A percentile compares a stretch with the other conserved stretches of the same genome.
Conservation (phyloP, 2,113 vertebrate genomes). For the Microcebus murinus region DNA sequence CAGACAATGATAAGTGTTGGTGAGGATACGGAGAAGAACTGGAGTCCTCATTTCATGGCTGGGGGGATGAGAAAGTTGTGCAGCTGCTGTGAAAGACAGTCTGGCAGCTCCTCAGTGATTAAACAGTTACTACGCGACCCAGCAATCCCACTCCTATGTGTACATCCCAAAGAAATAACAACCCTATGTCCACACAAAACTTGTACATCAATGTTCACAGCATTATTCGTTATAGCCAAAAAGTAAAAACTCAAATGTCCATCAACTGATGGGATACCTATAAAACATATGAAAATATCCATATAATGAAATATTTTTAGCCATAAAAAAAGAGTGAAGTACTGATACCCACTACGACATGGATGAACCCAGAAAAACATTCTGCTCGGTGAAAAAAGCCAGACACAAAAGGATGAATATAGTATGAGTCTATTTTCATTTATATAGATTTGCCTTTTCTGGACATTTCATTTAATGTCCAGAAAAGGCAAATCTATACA, state of each 20-base stretch:
- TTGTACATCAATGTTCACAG: neutral
- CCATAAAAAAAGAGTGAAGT: neutral
- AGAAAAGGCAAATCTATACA: neutral
- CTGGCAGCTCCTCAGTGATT: neutral
- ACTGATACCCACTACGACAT: neutral
- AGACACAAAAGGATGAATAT: neutral
- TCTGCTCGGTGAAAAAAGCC: neutral
- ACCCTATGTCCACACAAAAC: neutral
- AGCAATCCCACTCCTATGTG: neutral
- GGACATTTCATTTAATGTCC: neutral
- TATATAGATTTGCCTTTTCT: too few species aligned
- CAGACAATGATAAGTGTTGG: neutral
- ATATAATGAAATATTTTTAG: neutral
- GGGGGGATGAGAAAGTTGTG: neutral
- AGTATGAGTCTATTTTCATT: neutral
- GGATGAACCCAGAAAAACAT: neutral
- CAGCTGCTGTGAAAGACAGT: neutral
- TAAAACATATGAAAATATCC: neutral
- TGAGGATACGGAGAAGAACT: neutral
- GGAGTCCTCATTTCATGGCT: neutral
- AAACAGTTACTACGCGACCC: neutral
- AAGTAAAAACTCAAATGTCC: neutral
- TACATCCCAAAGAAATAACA: neutral
- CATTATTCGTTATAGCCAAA: neutral
- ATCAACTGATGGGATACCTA: neutral